Evolutionary conservation across 1,140 invertebrate species (phyloP).

Genomic region (Camponotus floridanus): DNA sequence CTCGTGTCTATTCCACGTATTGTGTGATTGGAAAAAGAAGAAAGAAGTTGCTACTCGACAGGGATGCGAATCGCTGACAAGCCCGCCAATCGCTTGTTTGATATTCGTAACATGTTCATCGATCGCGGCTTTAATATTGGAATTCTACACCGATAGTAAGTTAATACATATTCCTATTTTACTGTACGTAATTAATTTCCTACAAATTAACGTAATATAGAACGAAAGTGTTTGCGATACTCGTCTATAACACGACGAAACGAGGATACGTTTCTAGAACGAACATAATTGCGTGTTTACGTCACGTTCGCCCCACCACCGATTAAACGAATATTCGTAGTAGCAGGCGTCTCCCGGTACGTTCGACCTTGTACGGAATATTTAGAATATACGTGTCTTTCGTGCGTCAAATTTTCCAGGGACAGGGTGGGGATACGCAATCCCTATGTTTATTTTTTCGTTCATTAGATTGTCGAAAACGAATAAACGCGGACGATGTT

Average conservation of each 20-base stretch:
- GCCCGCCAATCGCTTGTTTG: background rate
- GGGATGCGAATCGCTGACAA: background rate
- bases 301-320: too few relatives aligned
- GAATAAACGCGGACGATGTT: background rate
- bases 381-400: too few relatives aligned
- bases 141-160: background rate
- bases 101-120: background rate
- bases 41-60: background rate
- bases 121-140: background rate
- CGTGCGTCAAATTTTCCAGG: too few relatives aligned
- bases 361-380: too few relatives aligned
- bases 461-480: background rate
- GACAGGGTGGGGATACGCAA: too few relatives aligned
- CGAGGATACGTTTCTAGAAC: too few relatives aligned
- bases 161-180: background rate
- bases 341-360: too few relatives aligned
- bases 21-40: background rate
- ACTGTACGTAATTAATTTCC: background rate
- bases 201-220: background rate
- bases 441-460: too few relatives aligned
- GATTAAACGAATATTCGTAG: too few relatives aligned
- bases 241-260: background rate
- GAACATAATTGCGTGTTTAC: too few relatives aligned
- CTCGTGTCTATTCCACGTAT: background rate
- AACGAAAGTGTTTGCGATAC: background rate